Evolutionary conservation across 2,797 vertebrate genomes (phyloP).

Genomic region (Buphagus erythrorhynchus): DNA sequence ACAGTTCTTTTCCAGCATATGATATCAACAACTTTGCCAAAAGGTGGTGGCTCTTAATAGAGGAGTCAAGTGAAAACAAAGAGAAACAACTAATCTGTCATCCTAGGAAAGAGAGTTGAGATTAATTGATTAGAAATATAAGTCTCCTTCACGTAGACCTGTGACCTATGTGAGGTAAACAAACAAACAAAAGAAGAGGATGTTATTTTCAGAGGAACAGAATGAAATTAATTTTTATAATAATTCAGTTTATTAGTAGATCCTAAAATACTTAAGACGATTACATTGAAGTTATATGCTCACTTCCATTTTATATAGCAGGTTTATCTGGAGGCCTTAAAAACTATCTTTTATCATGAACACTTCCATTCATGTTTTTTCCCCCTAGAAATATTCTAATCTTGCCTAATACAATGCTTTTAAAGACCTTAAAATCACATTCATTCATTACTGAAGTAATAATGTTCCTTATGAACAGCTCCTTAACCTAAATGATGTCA

Average conservation of each 20-base stretch:
- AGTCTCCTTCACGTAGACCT: background rate
- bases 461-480: background rate
- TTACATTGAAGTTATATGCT: background rate
- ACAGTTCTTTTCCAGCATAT: background rate
- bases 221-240: background rate
- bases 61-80: background rate
- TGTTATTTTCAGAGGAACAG: background rate
- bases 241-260: background rate
- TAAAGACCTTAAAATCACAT: background rate
- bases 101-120: background rate
- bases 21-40: background rate
- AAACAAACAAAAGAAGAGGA: background rate
- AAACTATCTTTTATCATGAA: background rate
- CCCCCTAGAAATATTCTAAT: background rate
- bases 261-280: background rate
- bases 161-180: background rate
- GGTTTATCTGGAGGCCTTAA: background rate
- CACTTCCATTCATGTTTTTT: background rate
- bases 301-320: background rate
- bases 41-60: background rate
- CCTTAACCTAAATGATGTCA: background rate
- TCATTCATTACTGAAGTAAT: background rate
- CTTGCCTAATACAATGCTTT: background rate
- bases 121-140: background rate
- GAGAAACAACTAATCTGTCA: background rate